Percentiles rank a stretch among this genome's conserved stretches.
Conservation (phyloP, 2,113 vertebrate species). For the Lampris incognitus region DNA sequence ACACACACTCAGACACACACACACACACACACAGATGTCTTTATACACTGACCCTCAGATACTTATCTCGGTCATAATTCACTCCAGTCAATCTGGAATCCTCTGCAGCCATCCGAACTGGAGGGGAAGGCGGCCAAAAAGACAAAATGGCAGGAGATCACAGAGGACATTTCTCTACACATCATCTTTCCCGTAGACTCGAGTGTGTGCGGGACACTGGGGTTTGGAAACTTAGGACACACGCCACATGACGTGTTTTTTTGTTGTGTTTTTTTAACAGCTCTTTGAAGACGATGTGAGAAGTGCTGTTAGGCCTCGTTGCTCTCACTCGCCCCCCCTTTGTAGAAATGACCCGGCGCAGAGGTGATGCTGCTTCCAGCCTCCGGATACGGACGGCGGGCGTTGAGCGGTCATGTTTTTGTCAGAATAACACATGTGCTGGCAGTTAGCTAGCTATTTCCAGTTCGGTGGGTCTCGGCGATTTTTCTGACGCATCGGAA, state of each 20-base stretch:
- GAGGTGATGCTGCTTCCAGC: constrained; percentile 26
- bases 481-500: constrained; percentile 63
- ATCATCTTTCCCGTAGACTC: constrained; percentile 2
- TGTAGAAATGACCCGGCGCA: too few relatives aligned
- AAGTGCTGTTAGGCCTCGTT: too few relatives aligned
- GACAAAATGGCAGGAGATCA: constrained; percentile 40
- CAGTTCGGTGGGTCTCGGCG: constrained; percentile 37
- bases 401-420: constrained; percentile 38
- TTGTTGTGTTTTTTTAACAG: too few relatives aligned
- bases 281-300: too few relatives aligned
- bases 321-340: too few relatives aligned
- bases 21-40: constrained; percentile 4
- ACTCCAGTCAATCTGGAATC: constrained; percentile 41
- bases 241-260: too few relatives aligned
- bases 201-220: too few relatives aligned
- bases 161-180: constrained; percentile 23
- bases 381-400: constrained; percentile 42
- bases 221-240: too few relatives aligned
- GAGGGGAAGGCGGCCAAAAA: constrained; percentile 27
- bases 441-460: constrained; percentile 64
- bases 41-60: too few relatives aligned
- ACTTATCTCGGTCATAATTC: constrained; percentile 50
- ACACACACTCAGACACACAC: constrained; percentile 1
- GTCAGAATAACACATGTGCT: constrained; percentile 63
- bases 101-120: constrained; percentile 6